Conservation (phyloP, 2,888 invertebrate species). For the Catocala nupta region DNA sequence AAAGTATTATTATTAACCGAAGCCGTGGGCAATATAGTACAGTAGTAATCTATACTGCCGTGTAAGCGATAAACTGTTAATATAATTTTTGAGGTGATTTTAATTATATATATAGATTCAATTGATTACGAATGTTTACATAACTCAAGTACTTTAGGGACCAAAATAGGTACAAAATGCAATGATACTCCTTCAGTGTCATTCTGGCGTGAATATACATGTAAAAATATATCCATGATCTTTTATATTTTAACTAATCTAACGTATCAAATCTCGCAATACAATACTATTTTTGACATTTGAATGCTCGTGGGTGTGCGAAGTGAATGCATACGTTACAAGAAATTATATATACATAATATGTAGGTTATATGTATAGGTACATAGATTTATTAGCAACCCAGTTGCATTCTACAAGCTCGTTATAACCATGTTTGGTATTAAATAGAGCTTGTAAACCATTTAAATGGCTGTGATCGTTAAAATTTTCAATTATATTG, state of each 20-base stretch:
- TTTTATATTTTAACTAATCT: constrained; percentile 22
- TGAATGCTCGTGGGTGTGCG: constrained; percentile 45
- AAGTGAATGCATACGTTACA: constrained; percentile 16
- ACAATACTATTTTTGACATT: constrained; percentile 30
- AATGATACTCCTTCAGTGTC: too few relatives aligned
- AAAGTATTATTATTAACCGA: too few relatives aligned
- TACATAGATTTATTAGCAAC: constrained; percentile 26
- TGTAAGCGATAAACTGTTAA: too few relatives aligned
- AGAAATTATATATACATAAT: constrained; percentile 27
- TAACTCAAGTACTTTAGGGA: too few relatives aligned
- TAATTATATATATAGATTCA: too few relatives aligned
- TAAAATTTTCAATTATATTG: constrained; percentile 6
- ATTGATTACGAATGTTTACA: too few relatives aligned
- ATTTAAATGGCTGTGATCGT: constrained; percentile 26
- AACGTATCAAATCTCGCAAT: constrained; percentile 30
- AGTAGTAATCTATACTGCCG: too few relatives aligned
- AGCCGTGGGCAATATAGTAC: too few relatives aligned
- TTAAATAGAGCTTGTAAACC: constrained; percentile 30
- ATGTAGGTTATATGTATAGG: constrained; percentile 12
- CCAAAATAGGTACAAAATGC: too few relatives aligned
- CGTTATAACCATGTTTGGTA: constrained; percentile 30
- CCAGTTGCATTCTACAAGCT: constrained; percentile 21
- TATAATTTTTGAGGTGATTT: too few relatives aligned
- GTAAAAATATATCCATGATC: constrained; percentile 3
- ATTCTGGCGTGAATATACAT: too few relatives aligned